Evolutionary conservation across 2,797 vertebrate genomes (phyloP).

Genomic region (Iguana delicatissima): DNA sequence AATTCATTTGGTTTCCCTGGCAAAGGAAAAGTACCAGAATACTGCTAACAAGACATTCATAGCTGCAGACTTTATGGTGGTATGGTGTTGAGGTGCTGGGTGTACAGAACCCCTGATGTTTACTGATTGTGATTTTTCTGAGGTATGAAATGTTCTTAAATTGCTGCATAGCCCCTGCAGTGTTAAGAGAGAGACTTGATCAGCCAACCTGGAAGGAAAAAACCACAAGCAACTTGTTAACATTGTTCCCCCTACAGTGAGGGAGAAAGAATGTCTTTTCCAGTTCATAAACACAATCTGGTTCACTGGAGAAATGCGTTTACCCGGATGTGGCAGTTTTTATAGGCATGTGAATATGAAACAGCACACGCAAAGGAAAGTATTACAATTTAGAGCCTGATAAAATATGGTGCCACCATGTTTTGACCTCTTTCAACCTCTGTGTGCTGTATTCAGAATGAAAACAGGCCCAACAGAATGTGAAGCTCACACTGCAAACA

Average conservation of each 20-base stretch:
- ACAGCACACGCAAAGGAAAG: conserved; percentile 68
- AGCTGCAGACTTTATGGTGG: conserved; percentile 31
- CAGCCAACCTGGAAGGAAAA: conserved; percentile 57
- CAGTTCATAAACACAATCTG: conserved; percentile 57
- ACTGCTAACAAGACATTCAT: conserved; percentile 58
- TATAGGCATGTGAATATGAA: conserved; percentile 58
- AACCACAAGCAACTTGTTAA: conserved; percentile 57
- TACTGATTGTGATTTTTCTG: conserved; percentile 60
- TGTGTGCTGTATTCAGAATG: conserved; percentile 9
- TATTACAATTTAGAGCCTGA: conserved; percentile 50
- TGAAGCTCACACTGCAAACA: conserved; percentile 12
- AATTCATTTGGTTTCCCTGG: conserved; percentile 34
- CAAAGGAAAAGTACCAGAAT: conserved; percentile 53
- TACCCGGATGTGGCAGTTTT: conserved; percentile 53
- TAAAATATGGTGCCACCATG: conserved; percentile 50
- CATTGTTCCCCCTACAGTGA: conserved; percentile 41
- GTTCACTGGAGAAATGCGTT: conserved; percentile 52
- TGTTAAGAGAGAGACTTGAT: conserved; percentile 21
- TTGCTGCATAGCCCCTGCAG: background rate
- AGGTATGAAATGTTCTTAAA: conserved; percentile 56
- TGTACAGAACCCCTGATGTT: conserved; percentile 49
- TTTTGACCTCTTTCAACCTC: conserved; percentile 21
- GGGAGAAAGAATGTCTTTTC: conserved; percentile 50
- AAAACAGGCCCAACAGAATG: background rate
- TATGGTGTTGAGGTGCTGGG: accelerated